Evolutionary conservation across 2,888 invertebrate species (phyloP), one percentile per base, ranked within the genome.

Genomic region (Hirtodrosophila confusa): DNA sequence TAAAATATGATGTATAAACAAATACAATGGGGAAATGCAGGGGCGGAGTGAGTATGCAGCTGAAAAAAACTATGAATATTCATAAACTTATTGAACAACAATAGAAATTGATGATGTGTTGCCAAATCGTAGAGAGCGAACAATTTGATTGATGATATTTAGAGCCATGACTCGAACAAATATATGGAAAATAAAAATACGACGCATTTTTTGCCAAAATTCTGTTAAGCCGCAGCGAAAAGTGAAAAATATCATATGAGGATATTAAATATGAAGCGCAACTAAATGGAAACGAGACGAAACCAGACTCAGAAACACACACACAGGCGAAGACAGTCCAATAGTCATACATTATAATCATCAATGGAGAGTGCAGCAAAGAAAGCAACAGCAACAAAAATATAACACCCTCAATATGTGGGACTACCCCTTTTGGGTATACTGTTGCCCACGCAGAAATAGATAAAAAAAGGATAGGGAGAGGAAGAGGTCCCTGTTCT

Each of bases 291-390:
- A 50, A 67, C 54, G 44, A 31, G 7, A 31, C 31, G 44, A 31
- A 31, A 31, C 31, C 31, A 31, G 31, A 31, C 9, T 9, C 8
- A 31, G 33, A 64, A 53, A 33, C 43, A 43, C 43, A 53, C 36
- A 35, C 23, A 35, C 10, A 44, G 24, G 29, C 24, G 47, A 50
- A 17, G 6, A 61, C 61, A 63, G 51, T 61, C 62, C 50, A 50
- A 54, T 44, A 69, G 85, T 88, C 86, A 87, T 87, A 80, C 75
- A 87, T 87, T 88, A 87, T 88, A 83, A 88, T 88, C 80, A 79
- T 72, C 37, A 56, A 37, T 49, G 39, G 43, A 41, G 37, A 63
- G 36, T 45, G 60, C 33, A 49, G 67, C 48, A 58, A 50, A 40
- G 47, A 47, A 49, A 47, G 33, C 49, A 51, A 27, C 10, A 12